Conservation (phyloP, 2,797 vertebrate species). For the Distichodus sexfasciatus region DNA sequence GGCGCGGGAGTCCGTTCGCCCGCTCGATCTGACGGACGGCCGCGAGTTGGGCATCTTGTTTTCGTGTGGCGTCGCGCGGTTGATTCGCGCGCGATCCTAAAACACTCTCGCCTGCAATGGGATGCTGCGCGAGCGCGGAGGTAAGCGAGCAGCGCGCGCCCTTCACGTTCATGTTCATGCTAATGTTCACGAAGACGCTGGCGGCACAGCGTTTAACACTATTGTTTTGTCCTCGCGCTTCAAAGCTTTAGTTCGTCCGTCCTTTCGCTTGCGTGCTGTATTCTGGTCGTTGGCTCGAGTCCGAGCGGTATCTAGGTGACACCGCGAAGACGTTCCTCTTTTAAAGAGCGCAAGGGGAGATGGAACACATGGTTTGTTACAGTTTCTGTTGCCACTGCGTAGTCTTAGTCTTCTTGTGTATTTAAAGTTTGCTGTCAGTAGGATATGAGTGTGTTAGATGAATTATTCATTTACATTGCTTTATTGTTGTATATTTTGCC, state of each 20-base stretch:
- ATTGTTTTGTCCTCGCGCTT: slow-evolving; percentile 2
- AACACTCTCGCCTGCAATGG: slow-evolving; percentile 74
- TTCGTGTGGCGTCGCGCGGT: slow-evolving; percentile 58
- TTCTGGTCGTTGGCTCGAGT: no score
- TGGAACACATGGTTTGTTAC: neutral
- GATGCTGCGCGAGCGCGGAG: slow-evolving; percentile 81
- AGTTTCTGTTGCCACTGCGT: neutral
- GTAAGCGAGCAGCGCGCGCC: slow-evolving; percentile 59
- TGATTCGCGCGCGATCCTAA: slow-evolving; percentile 61
- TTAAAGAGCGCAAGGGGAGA: neutral
- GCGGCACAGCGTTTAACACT: slow-evolving; percentile 34
- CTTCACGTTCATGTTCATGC: no score
- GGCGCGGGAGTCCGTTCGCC: slow-evolving; percentile 36
- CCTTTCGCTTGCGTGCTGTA: neutral
- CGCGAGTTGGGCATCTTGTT: slow-evolving; percentile 63
- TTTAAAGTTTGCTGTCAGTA: no score
- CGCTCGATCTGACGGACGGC: slow-evolving; percentile 49
- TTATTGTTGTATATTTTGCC: no score
- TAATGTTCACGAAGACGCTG: no score
- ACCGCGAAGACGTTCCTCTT: neutral
- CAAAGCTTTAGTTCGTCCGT: neutral
- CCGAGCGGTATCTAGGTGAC: no score
- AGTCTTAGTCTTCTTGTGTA: no score
- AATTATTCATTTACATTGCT: no score
- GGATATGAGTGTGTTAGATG: no score